Evolutionary conservation across 2,797 vertebrate species (phyloP).

Genomic region (Steatocranus sp.): DNA sequence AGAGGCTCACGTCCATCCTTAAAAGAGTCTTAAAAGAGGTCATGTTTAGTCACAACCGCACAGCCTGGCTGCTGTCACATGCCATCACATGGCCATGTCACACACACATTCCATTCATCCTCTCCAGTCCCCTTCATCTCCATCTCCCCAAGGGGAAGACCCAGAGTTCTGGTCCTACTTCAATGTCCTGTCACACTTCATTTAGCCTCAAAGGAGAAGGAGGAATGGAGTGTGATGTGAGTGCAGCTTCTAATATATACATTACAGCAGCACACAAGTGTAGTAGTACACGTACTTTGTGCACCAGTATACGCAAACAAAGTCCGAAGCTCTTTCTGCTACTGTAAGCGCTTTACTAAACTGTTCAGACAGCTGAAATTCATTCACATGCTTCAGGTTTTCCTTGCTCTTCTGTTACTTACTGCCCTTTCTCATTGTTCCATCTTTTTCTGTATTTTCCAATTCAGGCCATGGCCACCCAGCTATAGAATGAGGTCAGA

Average conservation of each 20-base stretch:
- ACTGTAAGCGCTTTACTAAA: neutral
- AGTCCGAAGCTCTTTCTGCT: neutral
- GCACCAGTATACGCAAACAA: neutral
- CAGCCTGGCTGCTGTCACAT: slow-evolving; percentile 25
- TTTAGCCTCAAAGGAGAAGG: slow-evolving; percentile 31
- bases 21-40: slow-evolving; percentile 11
- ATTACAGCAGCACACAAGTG: neutral
- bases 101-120: neutral
- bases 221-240: slow-evolving; percentile 32
- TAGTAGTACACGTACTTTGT: neutral
- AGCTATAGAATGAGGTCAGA: slow-evolving; percentile 41
- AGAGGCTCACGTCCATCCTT: neutral
- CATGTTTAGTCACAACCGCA: slow-evolving; percentile 6
- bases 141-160: neutral
- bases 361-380: neutral
- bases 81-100: neutral
- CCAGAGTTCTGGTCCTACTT: slow-evolving; percentile 25
- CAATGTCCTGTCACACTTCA: slow-evolving; percentile 58
- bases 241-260: neutral
- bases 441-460: neutral
- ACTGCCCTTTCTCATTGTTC: neutral
- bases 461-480: slow-evolving; percentile 44
- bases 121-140: neutral
- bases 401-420: neutral
- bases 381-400: neutral